phyloP scores from a whole-genome alignment of 1,140 invertebrate species.

The Drosophila nebulosa region DNA sequence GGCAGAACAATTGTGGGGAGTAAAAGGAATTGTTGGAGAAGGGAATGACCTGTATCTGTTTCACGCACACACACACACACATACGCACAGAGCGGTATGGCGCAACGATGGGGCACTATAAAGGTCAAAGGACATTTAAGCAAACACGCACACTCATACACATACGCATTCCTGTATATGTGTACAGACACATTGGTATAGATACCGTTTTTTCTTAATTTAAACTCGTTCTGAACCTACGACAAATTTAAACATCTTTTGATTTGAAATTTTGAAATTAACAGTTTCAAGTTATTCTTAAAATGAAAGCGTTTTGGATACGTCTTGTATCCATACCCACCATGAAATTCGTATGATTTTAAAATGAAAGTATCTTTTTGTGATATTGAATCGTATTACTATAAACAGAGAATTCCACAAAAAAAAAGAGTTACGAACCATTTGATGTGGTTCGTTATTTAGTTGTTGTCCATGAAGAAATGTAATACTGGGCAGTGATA shows the following conservation, averaged over 20 bases:
- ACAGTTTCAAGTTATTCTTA: too few relatives aligned
- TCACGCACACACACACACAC: background rate
- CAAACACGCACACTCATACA: background rate
- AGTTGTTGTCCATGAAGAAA: too few relatives aligned
- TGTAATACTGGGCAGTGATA: too few relatives aligned
- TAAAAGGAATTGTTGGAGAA: slow-evolving; percentile 9
- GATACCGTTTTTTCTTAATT: background rate
- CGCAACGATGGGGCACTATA: slow-evolving; percentile 37
- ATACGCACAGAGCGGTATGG: background rate
- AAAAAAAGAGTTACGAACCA: too few relatives aligned
- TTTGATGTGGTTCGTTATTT: too few relatives aligned
- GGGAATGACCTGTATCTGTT: slow-evolving; percentile 64
- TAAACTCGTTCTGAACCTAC: background rate
- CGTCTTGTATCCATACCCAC: background rate
- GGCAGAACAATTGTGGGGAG: background rate
- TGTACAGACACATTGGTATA: slow-evolving; percentile 4
- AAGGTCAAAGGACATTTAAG: slow-evolving; percentile 66
- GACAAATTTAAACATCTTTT: background rate
- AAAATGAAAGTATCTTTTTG: background rate
- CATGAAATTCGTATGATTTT: too few relatives aligned
- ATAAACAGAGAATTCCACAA: too few relatives aligned
- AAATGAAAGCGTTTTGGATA: slow-evolving; percentile 9
- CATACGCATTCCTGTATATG: slow-evolving; percentile 12
- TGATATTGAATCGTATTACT: too few relatives aligned
- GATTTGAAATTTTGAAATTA: background rate